These are phyloP conservation scores for Nesoenas mayeri DNA, from an alignment of 2,113 vertebrate genomes.

Conservation along the genomic window DNA sequence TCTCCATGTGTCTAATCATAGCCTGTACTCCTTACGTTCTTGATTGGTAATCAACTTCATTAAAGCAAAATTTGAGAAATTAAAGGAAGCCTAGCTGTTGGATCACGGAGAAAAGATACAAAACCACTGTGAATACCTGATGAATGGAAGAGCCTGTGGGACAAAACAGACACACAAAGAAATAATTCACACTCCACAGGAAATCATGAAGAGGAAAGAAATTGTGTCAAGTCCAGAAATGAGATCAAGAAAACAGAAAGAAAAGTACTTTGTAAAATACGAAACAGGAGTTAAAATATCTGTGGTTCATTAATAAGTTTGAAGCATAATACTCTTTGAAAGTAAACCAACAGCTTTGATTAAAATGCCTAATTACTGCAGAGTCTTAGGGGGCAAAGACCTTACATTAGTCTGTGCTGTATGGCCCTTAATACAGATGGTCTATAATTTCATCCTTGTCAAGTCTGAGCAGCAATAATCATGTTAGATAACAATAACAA, in stretches of 20 bases:
- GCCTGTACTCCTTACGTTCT: neutral
- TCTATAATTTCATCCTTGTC: neutral
- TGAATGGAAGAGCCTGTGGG: neutral
- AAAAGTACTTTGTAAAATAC: neutral
- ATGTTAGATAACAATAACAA: neutral
- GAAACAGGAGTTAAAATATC: neutral
- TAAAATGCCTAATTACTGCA: neutral
- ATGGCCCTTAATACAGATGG: neutral
- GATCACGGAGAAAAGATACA: neutral
- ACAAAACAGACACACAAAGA: neutral
- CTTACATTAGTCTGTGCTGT: neutral
- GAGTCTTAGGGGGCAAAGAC: neutral
- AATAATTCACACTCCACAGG: neutral
- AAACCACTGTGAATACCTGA: neutral
- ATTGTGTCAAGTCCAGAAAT: neutral
- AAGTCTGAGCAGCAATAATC: neutral
- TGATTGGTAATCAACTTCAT: constrained; percentile 18
- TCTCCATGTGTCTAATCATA: constrained; percentile 23
- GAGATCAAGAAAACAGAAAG: neutral
- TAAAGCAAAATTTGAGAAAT: constrained; percentile 38
- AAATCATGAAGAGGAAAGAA: neutral
- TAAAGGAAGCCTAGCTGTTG: constrained; percentile 2
- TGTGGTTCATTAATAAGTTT: neutral
- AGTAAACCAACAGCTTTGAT: neutral
- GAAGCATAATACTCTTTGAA: neutral